These are phyloP conservation scores for Lordiphosa mommai DNA, from an alignment of 1,140 invertebrate genomes.

Conservation along the genomic window DNA sequence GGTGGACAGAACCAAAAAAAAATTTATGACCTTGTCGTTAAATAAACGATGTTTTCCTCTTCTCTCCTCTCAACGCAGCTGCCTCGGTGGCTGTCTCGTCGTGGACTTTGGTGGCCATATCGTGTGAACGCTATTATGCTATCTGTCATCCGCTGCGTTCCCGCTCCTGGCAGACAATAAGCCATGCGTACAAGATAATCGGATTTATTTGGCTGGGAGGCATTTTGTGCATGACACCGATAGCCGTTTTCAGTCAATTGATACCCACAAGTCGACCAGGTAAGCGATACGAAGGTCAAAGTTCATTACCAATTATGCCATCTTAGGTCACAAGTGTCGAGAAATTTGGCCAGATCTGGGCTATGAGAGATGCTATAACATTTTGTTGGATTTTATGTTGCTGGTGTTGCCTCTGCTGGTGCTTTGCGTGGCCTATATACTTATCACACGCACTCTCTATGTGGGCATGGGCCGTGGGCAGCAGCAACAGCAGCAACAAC, in stretches of 20 bases:
- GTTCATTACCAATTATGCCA: neutral
- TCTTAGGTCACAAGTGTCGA: conserved; percentile 84
- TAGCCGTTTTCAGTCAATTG: conserved; percentile 84
- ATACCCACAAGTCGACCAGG: conserved; percentile 80
- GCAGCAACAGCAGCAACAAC: conserved; percentile 11
- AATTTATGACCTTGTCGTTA: neutral
- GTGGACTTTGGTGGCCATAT: conserved; percentile 94
- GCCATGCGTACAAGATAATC: conserved; percentile 94
- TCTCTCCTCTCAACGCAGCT: conserved; percentile 81
- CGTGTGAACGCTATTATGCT: conserved; percentile 94
- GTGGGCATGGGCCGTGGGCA: conserved; percentile 81
- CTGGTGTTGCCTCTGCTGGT: conserved; percentile 88
- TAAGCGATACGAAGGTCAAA: conserved; percentile 16
- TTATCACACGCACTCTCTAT: conserved; percentile 87
- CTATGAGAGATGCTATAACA: conserved; percentile 86
- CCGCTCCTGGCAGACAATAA: conserved; percentile 92
- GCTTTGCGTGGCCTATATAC: conserved; percentile 87
- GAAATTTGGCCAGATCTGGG: conserved; percentile 85
- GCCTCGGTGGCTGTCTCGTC: conserved; percentile 92
- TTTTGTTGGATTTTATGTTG: conserved; percentile 87
- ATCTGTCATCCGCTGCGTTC: conserved; percentile 93
- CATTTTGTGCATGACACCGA: conserved; percentile 85
- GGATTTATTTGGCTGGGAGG: conserved; percentile 87
- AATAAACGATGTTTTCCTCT: neutral
- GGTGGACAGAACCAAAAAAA: neutral